A percentile compares a stretch with the other conserved stretches of the same genome.
These are phyloP conservation scores for Sphenopsis melanotis DNA, from an alignment of 2,797 vertebrate genomes.

Conservation along the genomic window DNA sequence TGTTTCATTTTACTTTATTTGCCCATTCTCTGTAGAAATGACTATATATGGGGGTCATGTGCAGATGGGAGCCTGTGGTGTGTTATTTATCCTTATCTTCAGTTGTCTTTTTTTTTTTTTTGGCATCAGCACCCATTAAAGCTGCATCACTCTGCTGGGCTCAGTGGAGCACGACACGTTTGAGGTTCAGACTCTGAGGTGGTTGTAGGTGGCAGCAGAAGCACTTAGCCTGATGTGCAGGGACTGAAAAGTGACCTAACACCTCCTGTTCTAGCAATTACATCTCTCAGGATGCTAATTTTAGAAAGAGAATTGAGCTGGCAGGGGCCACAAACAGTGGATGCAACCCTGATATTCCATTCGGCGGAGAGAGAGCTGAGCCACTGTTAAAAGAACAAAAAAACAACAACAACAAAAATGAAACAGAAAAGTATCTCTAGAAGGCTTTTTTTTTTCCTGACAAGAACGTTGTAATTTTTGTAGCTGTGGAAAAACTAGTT, in stretches of 20 bases:
- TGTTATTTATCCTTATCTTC: background rate
- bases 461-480: background rate
- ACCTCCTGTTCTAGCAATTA: background rate
- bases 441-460: background rate
- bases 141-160: background rate
- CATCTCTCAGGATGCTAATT: background rate
- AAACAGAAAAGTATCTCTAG: background rate
- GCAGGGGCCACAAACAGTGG: background rate
- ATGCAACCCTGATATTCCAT: background rate
- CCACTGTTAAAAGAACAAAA: background rate
- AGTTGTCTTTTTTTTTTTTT: background rate
- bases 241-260: background rate
- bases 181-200: background rate
- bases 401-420: background rate
- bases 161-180: fast-evolving
- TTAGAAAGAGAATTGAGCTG: background rate
- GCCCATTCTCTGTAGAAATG: background rate
- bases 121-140: background rate
- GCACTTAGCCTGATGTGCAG: background rate
- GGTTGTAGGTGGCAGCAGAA: background rate
- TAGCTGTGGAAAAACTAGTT: too few species aligned
- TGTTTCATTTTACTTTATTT: background rate
- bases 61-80: background rate
- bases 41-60: background rate
- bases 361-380: background rate